phyloP scores from a whole-genome alignment of 2,797 vertebrate genomes.

The Takifugu rubripes region DNA sequence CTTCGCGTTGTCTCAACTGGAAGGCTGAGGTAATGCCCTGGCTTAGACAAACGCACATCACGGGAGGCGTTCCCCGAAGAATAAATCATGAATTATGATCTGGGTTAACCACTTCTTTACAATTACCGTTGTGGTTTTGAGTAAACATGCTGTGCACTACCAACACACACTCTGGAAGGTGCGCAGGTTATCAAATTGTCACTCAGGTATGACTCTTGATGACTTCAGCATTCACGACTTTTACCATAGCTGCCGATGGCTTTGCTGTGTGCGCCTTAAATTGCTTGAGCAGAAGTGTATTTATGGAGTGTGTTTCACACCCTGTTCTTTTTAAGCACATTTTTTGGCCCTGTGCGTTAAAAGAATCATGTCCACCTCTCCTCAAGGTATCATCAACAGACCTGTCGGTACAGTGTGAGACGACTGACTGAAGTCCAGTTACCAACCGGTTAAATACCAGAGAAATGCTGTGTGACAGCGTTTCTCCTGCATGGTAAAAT shows the following conservation, averaged over 20 bases:
- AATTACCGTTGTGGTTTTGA: conserved; percentile 49
- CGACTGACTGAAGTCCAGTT: too few species aligned
- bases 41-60: conserved; percentile 59
- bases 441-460: too few species aligned
- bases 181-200: conserved; percentile 44
- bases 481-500: too few species aligned
- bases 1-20: conserved; percentile 61
- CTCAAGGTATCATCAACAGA: too few species aligned
- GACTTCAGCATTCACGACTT: neutral
- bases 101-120: conserved; percentile 52
- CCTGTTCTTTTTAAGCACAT: too few species aligned
- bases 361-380: too few species aligned
- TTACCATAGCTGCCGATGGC: conserved; percentile 14
- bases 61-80: conserved; percentile 58
- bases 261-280: conserved; percentile 13
- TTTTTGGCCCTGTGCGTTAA: too few species aligned
- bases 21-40: conserved; percentile 69
- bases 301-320: neutral
- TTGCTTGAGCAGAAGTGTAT: conserved; percentile 7
- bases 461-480: too few species aligned
- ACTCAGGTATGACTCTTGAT: conserved; percentile 13
- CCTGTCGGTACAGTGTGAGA: too few species aligned
- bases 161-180: conserved; percentile 21
- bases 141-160: conserved; percentile 7
- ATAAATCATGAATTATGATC: conserved; percentile 63